Evolutionary conservation across 2,113 vertebrate genomes (phyloP), one percentile per base, ranked within the genome.

Genomic region (Pseudopodoces humilis): DNA sequence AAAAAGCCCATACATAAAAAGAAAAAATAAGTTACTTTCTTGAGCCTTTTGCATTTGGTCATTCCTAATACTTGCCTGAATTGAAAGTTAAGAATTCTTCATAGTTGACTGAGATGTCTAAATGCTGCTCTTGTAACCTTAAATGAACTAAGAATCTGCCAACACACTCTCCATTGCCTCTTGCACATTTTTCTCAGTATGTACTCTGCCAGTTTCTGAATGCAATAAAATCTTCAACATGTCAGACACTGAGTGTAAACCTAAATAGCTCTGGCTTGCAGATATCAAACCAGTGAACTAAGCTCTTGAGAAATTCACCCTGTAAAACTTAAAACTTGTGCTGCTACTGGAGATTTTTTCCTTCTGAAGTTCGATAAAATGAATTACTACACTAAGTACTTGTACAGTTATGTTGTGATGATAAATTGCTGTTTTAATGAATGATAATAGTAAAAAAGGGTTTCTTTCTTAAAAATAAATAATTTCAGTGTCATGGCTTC

Each of bases 191-290:
- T 96, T 88, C 69, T 77, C 76, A 79, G 72, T 86, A 64, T 93
- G 68, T 72, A 47, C 85, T 92, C 65, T 94, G 91, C 81, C 75
- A 91, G 81, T 63, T 95, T 88, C 79, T 95, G 56, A 94, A 67
- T 64, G 85, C 92, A 96, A 83, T 94, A 96, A 96, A 94, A 95
- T 92, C 94, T 95, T 94, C 76, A 92, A 86, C 78, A 56, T 94
- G 89, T 91, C 74, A 88, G 74, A 85, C 82, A 60, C 28, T 47
- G 83, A 86, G 41, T 77, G 37, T 94, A 94, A 95, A 88, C 86
- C 86, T 90, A 88, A 94, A 92, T 92, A 74, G 62, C 60, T 90
- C 47, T 86, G 84, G 78, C 86, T 95, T 94, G 71, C 67, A 94
- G 78, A 94, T 95, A 95, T 64, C 88, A 88, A 90, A 83, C 52